Percentiles rank a stretch among this genome's conserved stretches.
phyloP scores from a whole-genome alignment of 2,797 vertebrate species.

The Limnodromus scolopaceus region DNA sequence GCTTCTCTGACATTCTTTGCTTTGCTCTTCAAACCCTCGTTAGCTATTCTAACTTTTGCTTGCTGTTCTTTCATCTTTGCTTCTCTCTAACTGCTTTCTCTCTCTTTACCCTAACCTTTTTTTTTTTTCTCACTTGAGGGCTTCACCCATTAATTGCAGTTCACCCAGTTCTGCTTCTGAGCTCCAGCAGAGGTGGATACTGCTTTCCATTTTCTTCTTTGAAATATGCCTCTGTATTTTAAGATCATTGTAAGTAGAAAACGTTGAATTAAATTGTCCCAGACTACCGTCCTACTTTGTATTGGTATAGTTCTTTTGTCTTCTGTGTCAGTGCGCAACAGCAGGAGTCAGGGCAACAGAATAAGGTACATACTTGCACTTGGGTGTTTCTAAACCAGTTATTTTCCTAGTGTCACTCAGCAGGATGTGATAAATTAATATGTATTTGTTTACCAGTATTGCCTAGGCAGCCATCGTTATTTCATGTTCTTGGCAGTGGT shows the following conservation, averaged over 20 bases:
- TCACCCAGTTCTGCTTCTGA: conserved; percentile 61
- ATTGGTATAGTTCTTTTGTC: background rate
- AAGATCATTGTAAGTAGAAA: conserved; percentile 28
- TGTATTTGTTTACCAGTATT: background rate
- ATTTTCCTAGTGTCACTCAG: background rate
- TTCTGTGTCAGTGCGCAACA: background rate
- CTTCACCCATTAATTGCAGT: conserved; percentile 52
- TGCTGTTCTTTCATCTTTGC: conserved; percentile 35
- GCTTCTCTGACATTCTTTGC: conserved; percentile 63
- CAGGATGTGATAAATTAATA: background rate
- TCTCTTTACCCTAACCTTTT: conserved; percentile 42
- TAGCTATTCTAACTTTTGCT: conserved; percentile 58
- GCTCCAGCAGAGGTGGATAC: conserved; percentile 49
- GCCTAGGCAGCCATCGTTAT: background rate
- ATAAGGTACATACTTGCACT: background rate
- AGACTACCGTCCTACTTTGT: background rate
- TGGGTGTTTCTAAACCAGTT: background rate
- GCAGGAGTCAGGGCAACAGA: background rate
- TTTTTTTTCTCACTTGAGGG: conserved; percentile 29
- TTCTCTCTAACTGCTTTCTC: conserved; percentile 50
- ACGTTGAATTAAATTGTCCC: background rate
- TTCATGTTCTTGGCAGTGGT: background rate
- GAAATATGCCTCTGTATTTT: conserved; percentile 42
- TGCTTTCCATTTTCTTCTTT: conserved; percentile 62
- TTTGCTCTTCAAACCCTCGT: background rate